A percentile compares a stretch with the other conserved stretches of the same genome.
phyloP scores from a whole-genome alignment of 1,140 invertebrate genomes.

The Saccostrea glomerata region DNA sequence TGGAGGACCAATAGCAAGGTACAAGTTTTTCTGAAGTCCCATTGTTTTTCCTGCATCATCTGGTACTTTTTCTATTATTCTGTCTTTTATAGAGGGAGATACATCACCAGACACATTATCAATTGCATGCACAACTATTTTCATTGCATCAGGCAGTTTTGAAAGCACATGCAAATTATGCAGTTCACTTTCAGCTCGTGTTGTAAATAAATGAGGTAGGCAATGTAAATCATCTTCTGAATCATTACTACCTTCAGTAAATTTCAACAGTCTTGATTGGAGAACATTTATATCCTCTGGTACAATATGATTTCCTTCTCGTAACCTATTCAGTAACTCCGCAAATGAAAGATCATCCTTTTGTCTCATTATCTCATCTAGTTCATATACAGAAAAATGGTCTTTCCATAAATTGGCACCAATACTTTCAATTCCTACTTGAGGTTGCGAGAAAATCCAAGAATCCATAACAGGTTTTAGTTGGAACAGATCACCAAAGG shows the following conservation, averaged over 20 bases:
- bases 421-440: slow-evolving; percentile 43
- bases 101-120: slow-evolving; percentile 35
- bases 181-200: background rate
- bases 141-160: background rate
- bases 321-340: slow-evolving; percentile 53
- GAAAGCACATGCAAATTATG: background rate
- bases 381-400: slow-evolving; percentile 61
- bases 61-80: slow-evolving; percentile 28
- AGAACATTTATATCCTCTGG: slow-evolving; percentile 3
- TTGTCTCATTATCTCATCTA: slow-evolving; percentile 63
- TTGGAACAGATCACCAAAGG: slow-evolving; percentile 63
- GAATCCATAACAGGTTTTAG: slow-evolving; percentile 62
- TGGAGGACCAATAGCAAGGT: slow-evolving; percentile 16
- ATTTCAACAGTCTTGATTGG: background rate
- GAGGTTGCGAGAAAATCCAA: slow-evolving; percentile 57
- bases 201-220: slow-evolving; percentile 35
- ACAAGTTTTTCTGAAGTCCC: slow-evolving; percentile 6
- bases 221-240: background rate
- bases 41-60: slow-evolving; percentile 48
- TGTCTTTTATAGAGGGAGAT: background rate
- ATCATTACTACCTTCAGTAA: background rate
- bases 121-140: slow-evolving; percentile 2
- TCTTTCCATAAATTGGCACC: slow-evolving; percentile 62
- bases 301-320: slow-evolving; percentile 52
- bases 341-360: slow-evolving; percentile 62